Percentiles rank a stretch among this genome's conserved stretches.
These are phyloP conservation scores for Sebastes hubbsi DNA, from an alignment of 2,797 vertebrate species.

Conservation along the genomic window DNA sequence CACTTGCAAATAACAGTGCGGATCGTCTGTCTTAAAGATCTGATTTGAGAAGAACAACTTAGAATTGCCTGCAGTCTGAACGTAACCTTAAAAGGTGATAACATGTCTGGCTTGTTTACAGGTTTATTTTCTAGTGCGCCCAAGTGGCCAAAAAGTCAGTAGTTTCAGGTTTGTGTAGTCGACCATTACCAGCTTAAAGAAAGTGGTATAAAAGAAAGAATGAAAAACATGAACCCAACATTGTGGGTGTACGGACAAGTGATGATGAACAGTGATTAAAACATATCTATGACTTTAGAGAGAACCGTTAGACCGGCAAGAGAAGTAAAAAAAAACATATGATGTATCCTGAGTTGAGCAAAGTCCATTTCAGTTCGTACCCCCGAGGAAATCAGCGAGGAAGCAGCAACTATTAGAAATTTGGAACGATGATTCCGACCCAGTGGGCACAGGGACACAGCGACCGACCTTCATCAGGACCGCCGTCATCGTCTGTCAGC, in stretches of 20 bases:
- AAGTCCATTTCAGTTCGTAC: constrained; percentile 58
- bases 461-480: constrained; percentile 50
- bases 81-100: background rate
- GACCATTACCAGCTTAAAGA: background rate
- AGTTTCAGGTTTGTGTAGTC: background rate
- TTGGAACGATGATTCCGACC: constrained; percentile 58
- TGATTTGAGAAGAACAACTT: too few relatives aligned
- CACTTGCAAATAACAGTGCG: too few relatives aligned
- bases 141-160: background rate
- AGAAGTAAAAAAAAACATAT: background rate
- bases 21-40: too few relatives aligned
- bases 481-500: constrained; percentile 11
- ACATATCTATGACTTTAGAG: background rate
- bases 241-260: background rate
- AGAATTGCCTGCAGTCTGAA: too few relatives aligned
- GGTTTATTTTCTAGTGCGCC: background rate
- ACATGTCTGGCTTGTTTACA: background rate
- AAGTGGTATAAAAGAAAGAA: background rate
- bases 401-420: constrained; percentile 58
- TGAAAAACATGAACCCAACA: background rate
- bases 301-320: background rate
- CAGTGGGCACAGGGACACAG: constrained; percentile 47
- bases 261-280: background rate
- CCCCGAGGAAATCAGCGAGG: constrained; percentile 69
- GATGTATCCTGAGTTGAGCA: constrained; percentile 35